Percentiles rank a stretch among this genome's conserved stretches.
These are phyloP conservation scores for Solea solea DNA, from an alignment of 2,113 vertebrate genomes.

Conservation along the genomic window DNA sequence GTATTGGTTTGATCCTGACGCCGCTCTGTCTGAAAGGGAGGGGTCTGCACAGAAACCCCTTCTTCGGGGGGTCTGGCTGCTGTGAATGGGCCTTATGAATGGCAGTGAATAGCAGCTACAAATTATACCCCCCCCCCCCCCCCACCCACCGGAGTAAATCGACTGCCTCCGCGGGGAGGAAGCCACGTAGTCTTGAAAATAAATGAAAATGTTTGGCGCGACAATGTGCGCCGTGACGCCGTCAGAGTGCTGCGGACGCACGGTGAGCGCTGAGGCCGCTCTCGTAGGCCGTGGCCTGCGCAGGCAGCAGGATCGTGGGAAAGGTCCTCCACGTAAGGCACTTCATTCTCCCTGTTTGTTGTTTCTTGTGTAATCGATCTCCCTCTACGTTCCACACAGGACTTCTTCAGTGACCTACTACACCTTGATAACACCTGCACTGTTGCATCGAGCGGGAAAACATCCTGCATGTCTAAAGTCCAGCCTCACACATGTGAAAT, in stretches of 20 bases:
- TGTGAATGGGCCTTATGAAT: slow-evolving; percentile 73
- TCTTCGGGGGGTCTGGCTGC: slow-evolving; percentile 65
- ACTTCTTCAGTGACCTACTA: slow-evolving; percentile 84
- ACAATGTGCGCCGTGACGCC: neutral
- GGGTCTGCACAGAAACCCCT: slow-evolving; percentile 63
- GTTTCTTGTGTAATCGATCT: slow-evolving; percentile 89
- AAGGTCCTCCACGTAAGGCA: slow-evolving; percentile 85
- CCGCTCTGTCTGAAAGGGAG: slow-evolving; percentile 86
- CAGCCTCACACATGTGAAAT: too few relatives aligned
- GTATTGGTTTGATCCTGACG: slow-evolving; percentile 82
- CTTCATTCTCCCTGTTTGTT: slow-evolving; percentile 83
- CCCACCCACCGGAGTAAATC: slow-evolving; percentile 49
- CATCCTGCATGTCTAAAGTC: neutral
- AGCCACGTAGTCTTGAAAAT: slow-evolving; percentile 19
- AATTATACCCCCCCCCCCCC: slow-evolving; percentile 58
- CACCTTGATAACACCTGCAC: slow-evolving; percentile 6
- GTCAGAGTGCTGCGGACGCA: neutral
- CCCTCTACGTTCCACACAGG: slow-evolving; percentile 80
- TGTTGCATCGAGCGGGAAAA: neutral
- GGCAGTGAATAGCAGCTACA: slow-evolving; percentile 75
- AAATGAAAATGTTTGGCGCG: neutral
- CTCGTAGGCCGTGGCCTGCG: slow-evolving; percentile 10
- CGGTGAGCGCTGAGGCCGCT: neutral
- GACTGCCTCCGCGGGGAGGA: slow-evolving; percentile 30
- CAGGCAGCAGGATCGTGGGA: slow-evolving; percentile 85